Conservation (phyloP, 1,140 invertebrate genomes). For the Lethrus apterus region DNA sequence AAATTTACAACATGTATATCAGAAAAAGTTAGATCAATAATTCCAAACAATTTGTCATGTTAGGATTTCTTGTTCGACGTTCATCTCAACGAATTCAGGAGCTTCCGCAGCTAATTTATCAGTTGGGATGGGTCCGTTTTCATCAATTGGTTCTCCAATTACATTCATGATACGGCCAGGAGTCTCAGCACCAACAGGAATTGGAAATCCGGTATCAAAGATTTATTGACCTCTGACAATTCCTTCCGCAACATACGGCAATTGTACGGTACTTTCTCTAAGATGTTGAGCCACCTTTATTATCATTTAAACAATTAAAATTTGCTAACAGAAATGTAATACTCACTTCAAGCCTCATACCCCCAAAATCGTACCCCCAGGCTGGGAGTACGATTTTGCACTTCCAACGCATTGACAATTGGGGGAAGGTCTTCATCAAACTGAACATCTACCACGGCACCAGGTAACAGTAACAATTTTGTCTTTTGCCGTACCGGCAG, state of each 20-base stretch:
- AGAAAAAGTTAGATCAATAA: not conserved
- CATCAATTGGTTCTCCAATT: conserved; percentile 97
- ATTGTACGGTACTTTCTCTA: conserved; percentile 91
- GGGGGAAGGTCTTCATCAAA: conserved; percentile 94
- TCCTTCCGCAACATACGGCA: conserved; percentile 99
- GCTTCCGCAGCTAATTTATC: conserved; percentile 88
- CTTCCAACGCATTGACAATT: conserved; percentile 96
- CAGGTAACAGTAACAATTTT: conserved; percentile 91
- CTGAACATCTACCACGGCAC: conserved; percentile 99
- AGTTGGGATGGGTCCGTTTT: conserved; percentile 88
- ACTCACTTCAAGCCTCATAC: conserved; percentile 35
- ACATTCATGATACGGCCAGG: conserved; percentile 97
- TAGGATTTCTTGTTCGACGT: conserved; percentile 93
- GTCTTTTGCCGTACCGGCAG: conserved; percentile 49
- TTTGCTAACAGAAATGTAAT: conserved; percentile 41
- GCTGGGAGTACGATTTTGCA: conserved; percentile 67
- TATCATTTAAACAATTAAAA: conserved; percentile 63
- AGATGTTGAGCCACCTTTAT: conserved; percentile 56
- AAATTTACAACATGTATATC: conserved; percentile 76
- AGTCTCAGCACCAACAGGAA: conserved; percentile 94
- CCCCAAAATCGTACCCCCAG: conserved; percentile 52
- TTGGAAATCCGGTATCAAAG: conserved; percentile 87
- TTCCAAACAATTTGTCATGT: conserved; percentile 42
- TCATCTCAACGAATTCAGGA: conserved; percentile 97
- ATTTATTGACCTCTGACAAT: conserved; percentile 87